Percentiles rank a stretch among this genome's conserved stretches.
phyloP scores from a whole-genome alignment of 2,113 vertebrate genomes.

The Tauraco erythrolophus region DNA sequence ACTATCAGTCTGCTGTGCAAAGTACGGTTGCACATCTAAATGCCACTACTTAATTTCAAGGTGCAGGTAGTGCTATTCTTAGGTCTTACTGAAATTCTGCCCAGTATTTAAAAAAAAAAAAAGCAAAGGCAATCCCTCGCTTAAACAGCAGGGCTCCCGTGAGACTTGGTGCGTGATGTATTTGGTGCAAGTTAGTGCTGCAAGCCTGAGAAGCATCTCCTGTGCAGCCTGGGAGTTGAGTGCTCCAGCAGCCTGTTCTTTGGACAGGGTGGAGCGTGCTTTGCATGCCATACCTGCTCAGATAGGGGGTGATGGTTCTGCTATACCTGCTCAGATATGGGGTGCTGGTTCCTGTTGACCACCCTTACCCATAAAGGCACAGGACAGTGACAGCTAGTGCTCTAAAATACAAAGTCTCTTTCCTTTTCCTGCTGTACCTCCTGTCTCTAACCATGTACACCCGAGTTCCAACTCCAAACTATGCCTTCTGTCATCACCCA shows the following conservation, averaged over 20 bases:
- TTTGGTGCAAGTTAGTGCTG: fast-evolving
- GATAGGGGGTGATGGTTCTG: fast-evolving
- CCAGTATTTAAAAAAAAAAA: fast-evolving
- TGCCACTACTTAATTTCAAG: background rate
- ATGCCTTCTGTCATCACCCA: fast-evolving
- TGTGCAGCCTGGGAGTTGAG: fast-evolving
- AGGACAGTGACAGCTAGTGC: fast-evolving
- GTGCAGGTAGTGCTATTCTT: background rate
- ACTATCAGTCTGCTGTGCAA: background rate
- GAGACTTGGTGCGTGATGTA: fast-evolving
- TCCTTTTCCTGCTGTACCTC: background rate
- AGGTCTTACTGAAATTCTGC: background rate
- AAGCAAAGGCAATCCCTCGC: background rate
- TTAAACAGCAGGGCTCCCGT: fast-evolving
- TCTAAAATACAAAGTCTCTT: fast-evolving
- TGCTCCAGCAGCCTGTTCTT: fast-evolving
- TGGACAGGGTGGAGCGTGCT: background rate
- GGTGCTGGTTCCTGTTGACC: background rate
- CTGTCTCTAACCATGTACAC: background rate
- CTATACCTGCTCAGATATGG: fast-evolving
- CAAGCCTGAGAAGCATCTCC: background rate
- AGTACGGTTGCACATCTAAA: background rate
- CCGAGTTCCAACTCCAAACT: background rate
- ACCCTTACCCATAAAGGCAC: background rate
- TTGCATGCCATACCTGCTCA: background rate